Conservation (phyloP, 2,888 invertebrate species). For the Agonopterix subpropinquella region DNA sequence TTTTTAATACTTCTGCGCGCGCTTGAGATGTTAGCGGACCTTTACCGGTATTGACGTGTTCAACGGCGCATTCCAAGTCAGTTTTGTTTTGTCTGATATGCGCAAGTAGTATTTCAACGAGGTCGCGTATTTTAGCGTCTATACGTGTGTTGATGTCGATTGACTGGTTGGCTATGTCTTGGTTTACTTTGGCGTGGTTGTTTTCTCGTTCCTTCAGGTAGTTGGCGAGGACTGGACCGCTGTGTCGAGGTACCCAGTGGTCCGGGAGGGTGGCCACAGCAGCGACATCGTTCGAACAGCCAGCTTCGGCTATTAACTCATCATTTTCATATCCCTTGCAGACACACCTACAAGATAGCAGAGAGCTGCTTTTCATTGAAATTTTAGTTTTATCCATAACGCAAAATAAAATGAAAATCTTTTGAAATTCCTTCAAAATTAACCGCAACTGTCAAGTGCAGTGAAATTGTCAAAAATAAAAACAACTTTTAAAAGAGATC, state of each 20-base stretch:
- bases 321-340: neutral
- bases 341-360: neutral
- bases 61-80: constrained; percentile 37
- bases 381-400: no score
- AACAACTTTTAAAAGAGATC: no score
- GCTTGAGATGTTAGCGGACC: constrained; percentile 15
- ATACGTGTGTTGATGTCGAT: constrained; percentile 32
- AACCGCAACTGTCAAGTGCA: no score
- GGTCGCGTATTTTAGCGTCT: constrained; percentile 34
- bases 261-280: constrained; percentile 51
- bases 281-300: constrained; percentile 42
- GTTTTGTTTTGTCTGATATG: constrained; percentile 40
- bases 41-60: constrained; percentile 14
- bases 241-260: constrained; percentile 39
- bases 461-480: no score
- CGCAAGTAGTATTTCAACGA: constrained; percentile 37
- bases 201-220: constrained; percentile 43
- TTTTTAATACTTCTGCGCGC: constrained; percentile 29
- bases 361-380: no score
- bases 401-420: no score
- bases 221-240: constrained; percentile 41
- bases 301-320: constrained; percentile 21
- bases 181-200: constrained; percentile 28
- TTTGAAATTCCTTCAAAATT: no score
- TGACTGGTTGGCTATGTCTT: constrained; percentile 28